Conservation (phyloP, 1,140 invertebrate species). For the Apocrypta bakeri region DNA sequence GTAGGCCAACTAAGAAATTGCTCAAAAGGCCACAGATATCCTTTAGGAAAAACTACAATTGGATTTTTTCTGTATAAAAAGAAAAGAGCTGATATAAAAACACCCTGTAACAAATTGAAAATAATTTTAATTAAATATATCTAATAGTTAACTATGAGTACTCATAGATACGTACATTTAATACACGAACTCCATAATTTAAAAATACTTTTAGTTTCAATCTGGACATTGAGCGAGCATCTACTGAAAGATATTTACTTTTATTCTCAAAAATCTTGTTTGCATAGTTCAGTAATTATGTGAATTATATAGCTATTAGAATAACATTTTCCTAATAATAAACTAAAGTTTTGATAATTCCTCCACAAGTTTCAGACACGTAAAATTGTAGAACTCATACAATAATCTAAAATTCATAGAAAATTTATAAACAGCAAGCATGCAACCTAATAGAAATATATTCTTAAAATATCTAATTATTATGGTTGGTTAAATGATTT, state of each 20-base stretch:
- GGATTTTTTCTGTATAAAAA: conserved; percentile 64
- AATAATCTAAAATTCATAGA: background rate
- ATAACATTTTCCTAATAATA: too few species aligned
- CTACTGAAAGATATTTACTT: conserved; percentile 53
- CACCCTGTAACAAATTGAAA: conserved; percentile 53
- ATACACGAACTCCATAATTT: conserved; percentile 53
- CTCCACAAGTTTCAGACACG: too few species aligned
- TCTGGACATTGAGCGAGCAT: conserved; percentile 45
- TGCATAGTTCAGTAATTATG: too few species aligned
- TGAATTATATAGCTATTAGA: too few species aligned
- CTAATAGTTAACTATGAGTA: too few species aligned
- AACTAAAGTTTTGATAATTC: too few species aligned
- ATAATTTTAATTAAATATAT: background rate
- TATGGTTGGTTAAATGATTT: too few species aligned
- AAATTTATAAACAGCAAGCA: too few species aligned
- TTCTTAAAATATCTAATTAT: too few species aligned
- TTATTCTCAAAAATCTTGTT: too few species aligned
- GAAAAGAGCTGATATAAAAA: conserved; percentile 58
- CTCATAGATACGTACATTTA: conserved; percentile 62
- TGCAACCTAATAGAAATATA: too few species aligned
- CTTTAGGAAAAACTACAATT: conserved; percentile 65
- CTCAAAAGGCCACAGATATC: conserved; percentile 63
- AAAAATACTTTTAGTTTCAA: conserved; percentile 51
- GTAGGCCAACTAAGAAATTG: conserved; percentile 67
- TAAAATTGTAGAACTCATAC: background rate